Base-by-base conservation (phyloP, 2,888 invertebrate species). In the Eubasilissa splendida region DNA sequence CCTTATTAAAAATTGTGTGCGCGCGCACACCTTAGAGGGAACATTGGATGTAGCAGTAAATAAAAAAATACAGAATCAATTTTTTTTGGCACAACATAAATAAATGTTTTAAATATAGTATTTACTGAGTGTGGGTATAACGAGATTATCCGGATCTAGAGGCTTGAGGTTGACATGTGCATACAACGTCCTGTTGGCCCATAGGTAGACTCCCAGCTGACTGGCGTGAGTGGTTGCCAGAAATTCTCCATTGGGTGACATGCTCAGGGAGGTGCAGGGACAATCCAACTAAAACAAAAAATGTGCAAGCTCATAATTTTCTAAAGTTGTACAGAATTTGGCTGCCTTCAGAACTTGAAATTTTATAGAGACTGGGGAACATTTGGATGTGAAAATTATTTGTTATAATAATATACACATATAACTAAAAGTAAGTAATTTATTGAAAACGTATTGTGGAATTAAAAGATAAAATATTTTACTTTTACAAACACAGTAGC, bases 191-290 rank as follows among this genome's bases (percentile, higher is more conserved):
- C 93, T 93, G 88, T 99, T 99, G 0, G 96, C 94, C 99, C 99
- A 99, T 56, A 99, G 90, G 87, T 96, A 97, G 77, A 99, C 92
- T 0, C 98, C 99, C 31, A 98, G 89, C 86, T 96, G 94, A 83
- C 96, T 95, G 0, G 96, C 94, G 86, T 99, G 98, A 0, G 95
- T 93, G 0, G 98, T 98, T 0, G 96, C 97, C 82, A 99, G 88
- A 86, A 94, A 96, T 86, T 97, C 96, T 0, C 97, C 97, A 0
- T 95, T 96, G 0, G 97, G 96, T 0, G 98, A 98, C 92, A 99
- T 95, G 71, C 93, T 92, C 14, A 99, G 87, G 0, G 97, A 97
- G 0, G 95, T 93, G 83, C 97, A 97, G 0, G 98, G 95, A 11
- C 93, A 92, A 82, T 96, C 94, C 14, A 96, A 92, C 92, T 94